Percentiles rank a stretch among this genome's conserved stretches.
These are phyloP conservation scores for Rhingia campestris DNA, from an alignment of 2,888 invertebrate species.

Conservation along the genomic window DNA sequence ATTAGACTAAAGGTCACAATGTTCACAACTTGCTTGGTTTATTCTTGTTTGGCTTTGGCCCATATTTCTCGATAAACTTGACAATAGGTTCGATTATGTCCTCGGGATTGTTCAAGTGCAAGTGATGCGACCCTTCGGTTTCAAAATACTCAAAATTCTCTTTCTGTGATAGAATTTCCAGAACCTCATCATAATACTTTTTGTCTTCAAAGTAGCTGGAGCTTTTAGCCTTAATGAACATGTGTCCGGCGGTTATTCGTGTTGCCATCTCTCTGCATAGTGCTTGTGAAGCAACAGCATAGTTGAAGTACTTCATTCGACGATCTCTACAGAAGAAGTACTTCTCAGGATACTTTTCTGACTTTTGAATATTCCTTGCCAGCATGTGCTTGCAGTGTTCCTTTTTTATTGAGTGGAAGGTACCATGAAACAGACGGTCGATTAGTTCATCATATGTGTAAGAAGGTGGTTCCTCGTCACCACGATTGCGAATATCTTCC, in stretches of 20 bases:
- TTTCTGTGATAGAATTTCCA: conserved; percentile 84
- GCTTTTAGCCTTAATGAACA: conserved; percentile 86
- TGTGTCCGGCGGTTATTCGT: conserved; percentile 86
- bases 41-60: conserved; percentile 85
- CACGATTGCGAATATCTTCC: conserved; percentile 82
- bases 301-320: conserved; percentile 84
- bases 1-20: background rate
- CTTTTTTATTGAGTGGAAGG: conserved; percentile 84
- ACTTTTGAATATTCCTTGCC: conserved; percentile 85
- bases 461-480: conserved; percentile 84
- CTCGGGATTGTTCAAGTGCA: conserved; percentile 88
- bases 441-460: conserved; percentile 86
- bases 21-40: conserved; percentile 80
- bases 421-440: conserved; percentile 85
- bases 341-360: conserved; percentile 85
- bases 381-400: conserved; percentile 85
- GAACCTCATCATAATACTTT: conserved; percentile 85
- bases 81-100: conserved; percentile 84
- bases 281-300: conserved; percentile 81
- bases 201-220: conserved; percentile 85
- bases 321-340: conserved; percentile 87
- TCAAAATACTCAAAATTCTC: conserved; percentile 85
- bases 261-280: conserved; percentile 85
- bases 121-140: conserved; percentile 88
- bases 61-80: conserved; percentile 85